Base-by-base conservation (phyloP, 2,113 vertebrate genomes). In the Amphiprion percula region DNA sequence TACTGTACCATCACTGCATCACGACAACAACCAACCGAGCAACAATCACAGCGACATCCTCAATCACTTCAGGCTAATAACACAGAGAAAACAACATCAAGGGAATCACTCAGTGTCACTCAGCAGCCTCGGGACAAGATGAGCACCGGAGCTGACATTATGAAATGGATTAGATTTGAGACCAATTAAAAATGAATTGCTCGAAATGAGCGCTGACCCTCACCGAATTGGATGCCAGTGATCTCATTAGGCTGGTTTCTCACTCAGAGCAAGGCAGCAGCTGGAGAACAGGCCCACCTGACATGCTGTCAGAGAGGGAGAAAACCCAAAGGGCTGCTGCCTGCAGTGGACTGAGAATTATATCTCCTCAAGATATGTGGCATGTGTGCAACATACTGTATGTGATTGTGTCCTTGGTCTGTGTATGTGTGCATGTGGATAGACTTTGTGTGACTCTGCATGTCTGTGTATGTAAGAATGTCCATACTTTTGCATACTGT, bases 161-260 rank as follows among this genome's bases (percentile, higher is more conserved):
- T 76, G 81, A 90, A 94, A 94, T 91, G 77, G 88, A 94, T 94
- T 94, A 90, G 86, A 93, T 94, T 92, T 92, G 85, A 93, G 88
- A 86, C 92, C 93, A 95, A 94, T 94, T 94, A 95, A 94, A 94
- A 92, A 88, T 79, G 92, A 94, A 94, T 94, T 92, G 91, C 83
- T 88, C 65, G 67, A 86, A 89, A 92, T 91, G 90, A 93, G 92
- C 62, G 46, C 78, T 93, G 92, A 94, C 93, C 93, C 92, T 82
- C 53, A 37, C 74, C 60, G 89, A 93, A 94, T 92, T 91, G 92
- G 89, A 91, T 86, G 85, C 84, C 82, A 82, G 83, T 89, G 91
- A 94, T 89, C 94, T 93, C 91, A 94, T 94, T 93, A 93, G 80
- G 68, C 73, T 56, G 78, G 76, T 86, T 82, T 78, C 86, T 92